Evolutionary conservation across 2,113 vertebrate species (phyloP).

Genomic region (Semnornis frantzii): DNA sequence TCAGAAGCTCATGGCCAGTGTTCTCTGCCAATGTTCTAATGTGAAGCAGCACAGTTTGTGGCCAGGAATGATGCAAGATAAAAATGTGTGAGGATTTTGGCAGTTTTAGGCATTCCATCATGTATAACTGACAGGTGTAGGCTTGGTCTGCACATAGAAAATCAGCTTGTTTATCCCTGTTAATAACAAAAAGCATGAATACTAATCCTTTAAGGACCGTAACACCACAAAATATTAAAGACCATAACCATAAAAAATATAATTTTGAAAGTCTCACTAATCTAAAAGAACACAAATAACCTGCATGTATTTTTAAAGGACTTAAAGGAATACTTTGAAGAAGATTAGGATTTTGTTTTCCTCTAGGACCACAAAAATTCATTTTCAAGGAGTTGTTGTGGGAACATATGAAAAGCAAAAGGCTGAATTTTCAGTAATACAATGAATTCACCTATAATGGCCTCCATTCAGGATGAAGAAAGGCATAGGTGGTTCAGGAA

Average conservation of each 20-base stretch:
- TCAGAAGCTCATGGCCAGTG: not conserved
- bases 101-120: not conserved
- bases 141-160: not conserved
- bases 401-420: not conserved
- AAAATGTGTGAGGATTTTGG: not conserved
- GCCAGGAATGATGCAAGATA: not conserved
- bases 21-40: not conserved
- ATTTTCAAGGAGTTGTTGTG: not conserved
- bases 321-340: not conserved
- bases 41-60: not conserved
- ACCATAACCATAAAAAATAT: not conserved
- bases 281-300: not conserved
- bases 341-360: not conserved
- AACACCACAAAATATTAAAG: too few relatives aligned
- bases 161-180: not conserved
- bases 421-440: not conserved
- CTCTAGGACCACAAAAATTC: not conserved
- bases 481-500: not conserved
- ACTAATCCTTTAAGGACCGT: not conserved
- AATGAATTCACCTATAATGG: not conserved
- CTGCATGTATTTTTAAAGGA: not conserved
- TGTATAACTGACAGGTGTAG: not conserved
- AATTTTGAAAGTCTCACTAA: not conserved
- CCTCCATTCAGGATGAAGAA: not conserved
- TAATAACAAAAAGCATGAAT: not conserved